Percentiles rank a stretch among this genome's conserved stretches.
Conservation (phyloP, 1,140 invertebrate genomes). For the Polypedilum pembai region DNA sequence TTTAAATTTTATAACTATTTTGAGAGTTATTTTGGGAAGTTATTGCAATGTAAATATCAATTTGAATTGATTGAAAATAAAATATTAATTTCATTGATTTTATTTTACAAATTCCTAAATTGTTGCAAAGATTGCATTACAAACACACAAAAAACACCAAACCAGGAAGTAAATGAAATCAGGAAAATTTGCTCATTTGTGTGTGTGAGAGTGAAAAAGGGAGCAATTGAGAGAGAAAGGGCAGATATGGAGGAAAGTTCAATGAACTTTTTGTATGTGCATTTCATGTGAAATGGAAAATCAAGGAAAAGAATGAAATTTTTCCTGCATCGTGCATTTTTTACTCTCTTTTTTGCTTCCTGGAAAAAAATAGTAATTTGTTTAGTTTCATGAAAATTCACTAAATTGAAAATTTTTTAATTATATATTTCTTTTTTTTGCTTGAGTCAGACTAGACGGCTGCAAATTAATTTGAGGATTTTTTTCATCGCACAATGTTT, state of each 20-base stretch:
- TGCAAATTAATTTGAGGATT: background rate
- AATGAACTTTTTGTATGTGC: background rate
- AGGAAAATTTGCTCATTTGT: background rate
- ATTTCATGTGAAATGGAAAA: conserved; percentile 4
- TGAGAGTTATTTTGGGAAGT: too few species aligned
- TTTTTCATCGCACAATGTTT: too few species aligned
- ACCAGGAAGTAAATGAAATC: background rate
- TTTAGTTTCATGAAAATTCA: background rate
- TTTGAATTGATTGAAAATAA: too few species aligned
- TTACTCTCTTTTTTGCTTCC: background rate
- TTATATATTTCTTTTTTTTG: background rate
- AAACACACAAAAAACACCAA: background rate
- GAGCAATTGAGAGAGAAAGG: background rate
- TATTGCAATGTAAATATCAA: too few species aligned
- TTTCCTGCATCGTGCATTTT: background rate
- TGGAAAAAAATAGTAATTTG: background rate
- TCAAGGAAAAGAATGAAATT: background rate
- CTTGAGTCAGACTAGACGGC: background rate
- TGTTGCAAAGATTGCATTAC: too few species aligned
- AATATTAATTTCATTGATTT: too few species aligned
- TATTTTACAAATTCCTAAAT: too few species aligned
- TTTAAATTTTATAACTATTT: too few species aligned
- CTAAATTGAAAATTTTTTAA: background rate
- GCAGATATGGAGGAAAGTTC: background rate
- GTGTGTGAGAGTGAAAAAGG: background rate